Base-by-base conservation (phyloP, 2,113 vertebrate genomes). In the Pungitius pungitius region DNA sequence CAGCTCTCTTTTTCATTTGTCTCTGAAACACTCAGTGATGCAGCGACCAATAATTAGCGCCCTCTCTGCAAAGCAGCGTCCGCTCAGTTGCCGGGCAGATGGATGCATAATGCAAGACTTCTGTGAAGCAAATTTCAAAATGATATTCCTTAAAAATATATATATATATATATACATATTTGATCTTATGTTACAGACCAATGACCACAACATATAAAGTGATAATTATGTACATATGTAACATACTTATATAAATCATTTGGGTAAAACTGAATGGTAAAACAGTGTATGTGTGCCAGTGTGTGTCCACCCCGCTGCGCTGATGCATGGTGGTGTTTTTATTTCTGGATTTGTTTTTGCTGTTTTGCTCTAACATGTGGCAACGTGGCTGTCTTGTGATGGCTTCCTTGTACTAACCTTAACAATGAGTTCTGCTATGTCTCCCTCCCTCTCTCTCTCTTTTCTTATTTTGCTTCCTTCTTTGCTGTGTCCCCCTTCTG, bases 331-430 rank as follows among this genome's bases (percentile, higher is more conserved):
- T 69, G 60, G n/a, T 69, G 20, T 71, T 69, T 45, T 78, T 26
- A 54, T 81, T 80, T 81, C 45, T 78, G 0, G 37, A 13, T 63
- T 66, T 12, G 60, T 17, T 67, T 84, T 91, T 88, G 45, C 87
- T 77, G 58, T 80, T 88, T 91, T 89, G 87, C 90, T 85, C 80
- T 90, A 85, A 87, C 83, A 26, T 83, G 69, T 75, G 71, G 82
- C 81, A 78, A 75, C 80, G 75, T 87, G 87, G 87, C 86, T 90
- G 86, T 85, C 70, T 67, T 86, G 85, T 87, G 91, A 92, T 90
- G 88, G 85, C 90, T 91, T 90, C 74, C 69, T 91, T 82, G 68
- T 89, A 93, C 92, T 93, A 93, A 94, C 91, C 84, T 76, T 92
- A 93, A 93, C 90, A 88, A 80, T 85, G 74, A 89, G 91, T 90